Base-by-base conservation (phyloP, 1,140 invertebrate genomes). In the Sweltsa coloradensis region DNA sequence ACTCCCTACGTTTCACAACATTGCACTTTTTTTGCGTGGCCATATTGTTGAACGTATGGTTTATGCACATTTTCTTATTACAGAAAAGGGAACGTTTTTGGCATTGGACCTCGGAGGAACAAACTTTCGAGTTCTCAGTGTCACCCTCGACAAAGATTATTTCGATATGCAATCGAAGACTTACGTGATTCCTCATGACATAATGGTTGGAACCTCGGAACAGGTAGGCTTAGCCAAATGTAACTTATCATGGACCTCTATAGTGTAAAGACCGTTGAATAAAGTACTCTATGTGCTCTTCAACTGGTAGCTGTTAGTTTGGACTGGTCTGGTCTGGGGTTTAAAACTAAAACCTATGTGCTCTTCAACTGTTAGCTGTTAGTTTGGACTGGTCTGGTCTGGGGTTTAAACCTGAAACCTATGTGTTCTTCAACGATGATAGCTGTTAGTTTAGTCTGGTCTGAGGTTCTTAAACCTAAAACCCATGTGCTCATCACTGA, bases 71-170 rank as follows among this genome's bases (percentile, higher is more conserved):
- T n/a, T n/a, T n/a, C n/a, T n/a, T n/a, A n/a, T n/a, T n/a, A n/a
- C n/a, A n/a, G n/a, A n/a, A n/a, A 73, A 77, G 45, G 97, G 97
- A 36, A 89, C 96, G 70, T 97, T 94, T 64, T 69, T 99, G 58
- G 96, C 97, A 0, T 70, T 99, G 48, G 97, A 99, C 72, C 74
- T 99, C 52, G 97, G 97, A 21, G 97, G 97, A 1, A 99, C 96
- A 18, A 99, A 99, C 67, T 99, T 99, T 69, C 78, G 97, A 50
- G 95, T 99, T 4, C 69, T 98, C 19, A 73, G 97, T 2, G 92
- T 99, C 56, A 82, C 88, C 47, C 70, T 97, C 27, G 75, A 84
- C 29, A 82, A 81, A 19, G 78, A 83, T 55, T 72, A 77, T 50
- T 89, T 88, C 55, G 79, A 84, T 52, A 97, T 98, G 85, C 83